Evolutionary conservation across 2,888 invertebrate genomes (phyloP).

Genomic region (Luperina nickerlii): DNA sequence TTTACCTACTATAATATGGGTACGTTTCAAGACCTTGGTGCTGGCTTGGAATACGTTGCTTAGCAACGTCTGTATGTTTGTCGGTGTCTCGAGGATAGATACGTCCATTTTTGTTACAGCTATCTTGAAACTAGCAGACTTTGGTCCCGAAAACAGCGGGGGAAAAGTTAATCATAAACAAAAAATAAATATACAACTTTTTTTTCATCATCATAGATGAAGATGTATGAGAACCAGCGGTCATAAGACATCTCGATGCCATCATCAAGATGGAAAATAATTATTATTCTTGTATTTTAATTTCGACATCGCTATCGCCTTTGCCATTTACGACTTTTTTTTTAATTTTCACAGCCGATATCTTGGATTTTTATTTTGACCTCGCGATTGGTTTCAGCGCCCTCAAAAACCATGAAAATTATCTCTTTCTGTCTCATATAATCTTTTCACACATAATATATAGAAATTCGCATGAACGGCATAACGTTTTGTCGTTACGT

Average conservation of each 20-base stretch:
- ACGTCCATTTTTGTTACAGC: conserved; percentile 58
- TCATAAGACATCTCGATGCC: not conserved
- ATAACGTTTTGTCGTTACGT: not conserved
- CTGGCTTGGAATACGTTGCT: conserved; percentile 8
- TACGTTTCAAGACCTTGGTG: not conserved
- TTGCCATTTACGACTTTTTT: too few species aligned
- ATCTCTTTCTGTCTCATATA: not conserved
- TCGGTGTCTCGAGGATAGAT: conserved; percentile 36
- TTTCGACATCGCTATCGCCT: not conserved
- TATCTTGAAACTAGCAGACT: conserved; percentile 54
- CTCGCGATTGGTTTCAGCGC: not conserved
- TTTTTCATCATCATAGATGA: not conserved
- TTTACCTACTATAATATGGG: too few species aligned
- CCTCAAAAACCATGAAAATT: not conserved
- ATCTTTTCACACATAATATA: too few species aligned
- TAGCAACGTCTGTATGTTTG: conserved; percentile 30
- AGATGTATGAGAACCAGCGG: not conserved
- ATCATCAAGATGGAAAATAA: too few species aligned
- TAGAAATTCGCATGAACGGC: too few species aligned
- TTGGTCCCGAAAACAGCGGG: conserved; percentile 47
- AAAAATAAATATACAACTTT: not conserved
- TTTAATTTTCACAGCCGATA: too few species aligned
- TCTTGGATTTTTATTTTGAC: too few species aligned
- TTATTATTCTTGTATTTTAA: not conserved
- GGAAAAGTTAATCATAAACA: too few species aligned